A percentile compares a stretch with the other conserved stretches of the same genome.
Evolutionary conservation across 1,140 invertebrate genomes (phyloP).

Genomic region (Homalodisca vitripennis): DNA sequence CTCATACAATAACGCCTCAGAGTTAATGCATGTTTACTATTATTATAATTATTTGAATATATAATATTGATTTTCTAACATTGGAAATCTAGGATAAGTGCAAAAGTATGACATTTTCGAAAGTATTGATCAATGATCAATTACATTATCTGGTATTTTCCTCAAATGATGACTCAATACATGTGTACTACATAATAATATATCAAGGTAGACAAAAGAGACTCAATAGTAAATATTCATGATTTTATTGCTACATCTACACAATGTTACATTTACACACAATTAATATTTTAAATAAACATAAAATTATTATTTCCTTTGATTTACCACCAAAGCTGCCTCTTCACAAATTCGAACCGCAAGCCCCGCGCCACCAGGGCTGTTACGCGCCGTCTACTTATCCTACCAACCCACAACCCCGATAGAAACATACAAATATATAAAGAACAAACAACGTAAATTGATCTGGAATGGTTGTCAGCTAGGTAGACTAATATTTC

Average conservation of each 20-base stretch:
- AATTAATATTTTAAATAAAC: conserved; percentile 16
- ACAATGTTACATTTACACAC: conserved; percentile 17
- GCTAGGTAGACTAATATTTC: neutral
- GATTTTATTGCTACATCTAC: conserved; percentile 29
- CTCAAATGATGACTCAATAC: too few relatives aligned
- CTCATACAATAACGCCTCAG: too few relatives aligned
- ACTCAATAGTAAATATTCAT: too few relatives aligned
- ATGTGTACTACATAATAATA: too few relatives aligned
- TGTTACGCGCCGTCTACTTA: neutral
- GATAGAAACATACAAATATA: conserved; percentile 8
- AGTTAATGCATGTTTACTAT: too few relatives aligned
- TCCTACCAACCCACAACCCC: neutral
- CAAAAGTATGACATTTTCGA: too few relatives aligned
- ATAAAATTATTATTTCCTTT: conserved; percentile 25
- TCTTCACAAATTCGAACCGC: conserved; percentile 29
- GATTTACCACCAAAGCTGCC: conserved; percentile 29
- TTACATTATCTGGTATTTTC: too few relatives aligned
- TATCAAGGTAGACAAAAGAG: too few relatives aligned
- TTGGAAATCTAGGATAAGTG: too few relatives aligned
- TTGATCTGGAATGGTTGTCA: conserved; percentile 16
- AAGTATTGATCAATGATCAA: too few relatives aligned
- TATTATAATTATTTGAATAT: too few relatives aligned
- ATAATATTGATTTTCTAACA: too few relatives aligned
- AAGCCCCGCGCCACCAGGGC: conserved; percentile 28
- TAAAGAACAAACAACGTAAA: conserved; percentile 14